Base-by-base conservation (phyloP, 2,797 vertebrate species). In the Remorina albescens region DNA sequence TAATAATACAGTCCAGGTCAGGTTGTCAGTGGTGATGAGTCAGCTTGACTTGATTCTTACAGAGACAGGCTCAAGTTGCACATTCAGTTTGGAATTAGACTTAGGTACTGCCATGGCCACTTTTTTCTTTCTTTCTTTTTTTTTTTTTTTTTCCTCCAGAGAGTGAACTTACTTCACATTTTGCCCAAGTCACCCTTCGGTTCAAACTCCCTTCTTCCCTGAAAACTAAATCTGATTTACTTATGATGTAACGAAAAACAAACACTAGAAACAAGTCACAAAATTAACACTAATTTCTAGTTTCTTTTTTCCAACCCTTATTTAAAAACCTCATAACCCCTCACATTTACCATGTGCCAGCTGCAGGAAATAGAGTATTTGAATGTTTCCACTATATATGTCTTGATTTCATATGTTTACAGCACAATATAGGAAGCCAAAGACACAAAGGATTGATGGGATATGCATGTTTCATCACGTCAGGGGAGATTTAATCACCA, bases 31-130 rank as follows among this genome's bases (percentile, higher is more conserved):
- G 37, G 19, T 19, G 69, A 65, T 41, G 58, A 56, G 23, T 60
- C 42, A 37, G 13, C 50, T 49, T 34, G 65, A 60, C 63, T 50
- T 37, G 30, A 36, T 68, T 68, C 63, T 55, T 26, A 42, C 4
- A 0, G 57, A 57, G 25, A 47, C 12, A 46, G 54, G 53, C 37
- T 81, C 25, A 5, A 25, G 55, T 81, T 68, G 74, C 58, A 32
- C 56, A 78, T 28, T 70, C 6, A 36, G 39, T 80, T 78, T 81
- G 37, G 62, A n/a, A 72, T 78, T 56, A n/a, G 41, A 59, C 32
- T 65, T 59, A 64, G 59, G 66, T 72, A 61, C 15, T 19, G 54
- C 39, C 10, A 13, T 32, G 21, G 37, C 6, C 30, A 34, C 60
- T 67, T 56, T 25, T 39, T 47, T 32, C 23, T 30, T n/a, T n/a